Evolutionary conservation across 2,797 vertebrate genomes (phyloP), one percentile per base, ranked within the genome.

Genomic region (Pantherophis vulpinus): DNA sequence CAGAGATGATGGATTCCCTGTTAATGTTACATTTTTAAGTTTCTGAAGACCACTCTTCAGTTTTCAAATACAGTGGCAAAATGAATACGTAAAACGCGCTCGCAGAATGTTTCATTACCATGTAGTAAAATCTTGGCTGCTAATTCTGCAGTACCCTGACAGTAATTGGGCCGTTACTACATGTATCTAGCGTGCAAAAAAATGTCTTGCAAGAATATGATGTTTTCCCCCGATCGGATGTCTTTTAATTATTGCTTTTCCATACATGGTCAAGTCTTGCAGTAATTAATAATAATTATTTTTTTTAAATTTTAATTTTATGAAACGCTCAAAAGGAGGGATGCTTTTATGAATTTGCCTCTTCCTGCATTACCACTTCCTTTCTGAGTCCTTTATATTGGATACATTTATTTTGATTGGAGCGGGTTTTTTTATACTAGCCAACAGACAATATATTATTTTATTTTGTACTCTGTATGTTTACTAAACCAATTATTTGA

Each of bases 1-100:
- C 58, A 91, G 96, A 97, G 95, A 91, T 96, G 94, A 93, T 96
- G 92, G 96, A 93, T 90, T 96, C 94, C 90, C 92, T 92, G 94
- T 96, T 95, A 56, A 13, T 92, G 90, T 95, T 96, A 83, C 93
- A 94, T 96, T 94, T 94, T 96, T 93, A 93, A 47, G 96, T 93
- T 93, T 95, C 86, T 83, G 92, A 95, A 96, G 83, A 32, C 83
- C 59, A 95, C 87, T 95, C 95, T 94, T 92, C 93, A 94, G 89
- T 91, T 94, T 88, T 96, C 54, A 91, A 8, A 92, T 92, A 93
- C 63, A 94, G 95, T 96, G 70, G 94, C 92, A 95, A 95, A 95
- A 92, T 90, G 94, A 79, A 95, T 95, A 90, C 88, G 91, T 93
- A 91, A 94, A 90, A 91, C 18, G 87, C 94, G n/a, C 91, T 96